Evolutionary conservation across 2,888 invertebrate genomes (phyloP).

Genomic region (Lithophane semibrunnea): DNA sequence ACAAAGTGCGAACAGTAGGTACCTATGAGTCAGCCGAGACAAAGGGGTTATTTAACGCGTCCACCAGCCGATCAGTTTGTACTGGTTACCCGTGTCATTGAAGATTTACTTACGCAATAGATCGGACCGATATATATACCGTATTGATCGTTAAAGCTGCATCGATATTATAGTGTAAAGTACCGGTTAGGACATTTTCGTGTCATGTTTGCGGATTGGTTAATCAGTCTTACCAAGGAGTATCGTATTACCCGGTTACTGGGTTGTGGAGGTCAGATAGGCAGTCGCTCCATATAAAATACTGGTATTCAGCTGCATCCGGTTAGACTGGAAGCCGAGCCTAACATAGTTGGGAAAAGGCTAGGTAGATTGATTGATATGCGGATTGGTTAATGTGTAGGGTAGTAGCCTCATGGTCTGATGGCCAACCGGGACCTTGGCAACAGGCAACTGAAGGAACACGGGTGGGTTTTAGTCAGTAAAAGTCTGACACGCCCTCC

Average conservation of each 20-base stretch:
- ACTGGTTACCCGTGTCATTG: conserved; percentile 28
- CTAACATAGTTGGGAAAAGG: too few species aligned
- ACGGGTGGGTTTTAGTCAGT: too few species aligned
- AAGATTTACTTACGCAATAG: conserved; percentile 32
- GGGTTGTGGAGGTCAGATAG: too few species aligned
- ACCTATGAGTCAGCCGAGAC: conserved; percentile 45
- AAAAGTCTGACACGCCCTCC: too few species aligned
- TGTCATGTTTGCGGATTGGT: neutral
- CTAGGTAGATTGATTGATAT: too few species aligned
- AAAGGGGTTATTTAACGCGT: conserved; percentile 48
- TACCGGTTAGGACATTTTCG: neutral
- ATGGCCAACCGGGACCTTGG: too few species aligned
- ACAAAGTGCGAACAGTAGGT: conserved; percentile 2
- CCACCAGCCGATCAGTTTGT: conserved; percentile 20
- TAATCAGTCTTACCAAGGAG: too few species aligned
- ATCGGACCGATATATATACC: conserved; percentile 2
- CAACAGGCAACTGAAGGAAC: too few species aligned
- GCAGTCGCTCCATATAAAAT: too few species aligned
- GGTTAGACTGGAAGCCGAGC: too few species aligned
- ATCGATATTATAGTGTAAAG: conserved; percentile 10
- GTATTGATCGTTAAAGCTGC: neutral
- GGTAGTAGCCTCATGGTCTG: neutral
- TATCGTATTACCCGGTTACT: too few species aligned
- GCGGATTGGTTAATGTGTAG: neutral
- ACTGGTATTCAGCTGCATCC: too few species aligned